Percentiles rank a stretch among this genome's conserved stretches.
These are phyloP conservation scores for Stenodema calcarata DNA, from an alignment of 2,888 invertebrate genomes.

Conservation along the genomic window DNA sequence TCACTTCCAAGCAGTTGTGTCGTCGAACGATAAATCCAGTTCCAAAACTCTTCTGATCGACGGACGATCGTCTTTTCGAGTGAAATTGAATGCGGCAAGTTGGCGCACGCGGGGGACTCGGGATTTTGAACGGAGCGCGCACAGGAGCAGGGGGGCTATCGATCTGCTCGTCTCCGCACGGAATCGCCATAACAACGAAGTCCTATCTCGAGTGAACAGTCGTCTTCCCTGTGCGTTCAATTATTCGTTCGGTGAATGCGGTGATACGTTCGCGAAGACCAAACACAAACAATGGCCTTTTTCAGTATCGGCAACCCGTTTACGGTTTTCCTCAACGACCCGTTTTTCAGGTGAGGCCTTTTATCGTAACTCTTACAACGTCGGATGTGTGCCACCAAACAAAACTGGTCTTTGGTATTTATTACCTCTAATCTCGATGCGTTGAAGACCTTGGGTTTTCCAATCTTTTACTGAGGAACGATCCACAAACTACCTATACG, in stretches of 20 bases:
- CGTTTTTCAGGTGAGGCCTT: conserved; percentile 60
- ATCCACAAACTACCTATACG: too few species aligned
- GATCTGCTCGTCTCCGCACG: not conserved
- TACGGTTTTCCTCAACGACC: conserved; percentile 59
- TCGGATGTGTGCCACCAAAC: not conserved
- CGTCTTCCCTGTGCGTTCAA: not conserved
- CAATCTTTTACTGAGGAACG: too few species aligned
- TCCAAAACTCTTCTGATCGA: not conserved
- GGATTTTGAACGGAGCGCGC: conserved; percentile 17
- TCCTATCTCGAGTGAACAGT: not conserved
- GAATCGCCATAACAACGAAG: conserved; percentile 20
- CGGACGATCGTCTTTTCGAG: not conserved
- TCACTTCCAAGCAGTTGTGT: not conserved
- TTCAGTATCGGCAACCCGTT: conserved; percentile 59
- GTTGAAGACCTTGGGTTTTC: too few species aligned
- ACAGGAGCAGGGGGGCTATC: not conserved
- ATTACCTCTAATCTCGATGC: not conserved
- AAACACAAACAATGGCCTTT: conserved; percentile 58
- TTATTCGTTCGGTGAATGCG: not conserved
- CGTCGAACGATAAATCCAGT: not conserved
- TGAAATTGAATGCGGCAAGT: not conserved
- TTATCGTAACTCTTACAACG: not conserved
- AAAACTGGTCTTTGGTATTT: not conserved
- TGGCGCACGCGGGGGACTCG: not conserved
- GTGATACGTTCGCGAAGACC: not conserved